phyloP scores from a whole-genome alignment of 1,140 invertebrate species.

The Neocloeon triangulifer region DNA sequence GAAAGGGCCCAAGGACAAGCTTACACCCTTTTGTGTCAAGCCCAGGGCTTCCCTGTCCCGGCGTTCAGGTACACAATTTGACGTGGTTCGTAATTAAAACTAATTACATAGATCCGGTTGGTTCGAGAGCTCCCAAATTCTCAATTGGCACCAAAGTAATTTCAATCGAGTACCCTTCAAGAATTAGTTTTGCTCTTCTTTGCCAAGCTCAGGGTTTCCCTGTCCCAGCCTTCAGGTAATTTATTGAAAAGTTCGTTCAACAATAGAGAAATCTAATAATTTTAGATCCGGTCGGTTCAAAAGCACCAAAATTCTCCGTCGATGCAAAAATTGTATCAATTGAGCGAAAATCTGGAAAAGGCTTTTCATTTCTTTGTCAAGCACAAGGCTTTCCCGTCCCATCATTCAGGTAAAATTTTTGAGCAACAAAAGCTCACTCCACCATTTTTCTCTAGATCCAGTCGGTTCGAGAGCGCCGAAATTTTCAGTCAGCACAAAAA shows the following conservation, averaged over 20 bases:
- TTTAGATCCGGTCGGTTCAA: slow-evolving; percentile 37
- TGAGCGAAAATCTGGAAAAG: slow-evolving; percentile 23
- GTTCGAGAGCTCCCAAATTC: slow-evolving; percentile 39
- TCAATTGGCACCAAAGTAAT: slow-evolving; percentile 42
- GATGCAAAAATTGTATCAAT: slow-evolving; percentile 42
- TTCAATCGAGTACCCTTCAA: slow-evolving; percentile 26
- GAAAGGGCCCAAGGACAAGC: slow-evolving; percentile 23
- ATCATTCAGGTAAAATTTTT: slow-evolving; percentile 5
- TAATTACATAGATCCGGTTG: slow-evolving; percentile 32
- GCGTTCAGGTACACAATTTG: slow-evolving; percentile 11
- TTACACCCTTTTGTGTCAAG: slow-evolving; percentile 48
- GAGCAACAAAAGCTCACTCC: no score
- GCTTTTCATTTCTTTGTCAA: slow-evolving; percentile 36
- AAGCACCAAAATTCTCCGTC: slow-evolving; percentile 39
- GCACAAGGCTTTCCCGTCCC: slow-evolving; percentile 36
- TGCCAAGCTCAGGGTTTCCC: slow-evolving; percentile 40
- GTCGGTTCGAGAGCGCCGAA: not conserved
- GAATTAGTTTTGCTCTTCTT: slow-evolving; percentile 35
- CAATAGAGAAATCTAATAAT: no score
- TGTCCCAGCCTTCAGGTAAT: slow-evolving; percentile 13
- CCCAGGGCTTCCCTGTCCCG: slow-evolving; percentile 25
- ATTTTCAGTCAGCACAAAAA: not conserved
- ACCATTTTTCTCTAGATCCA: no score
- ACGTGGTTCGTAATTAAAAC: not conserved
- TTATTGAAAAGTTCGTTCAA: not conserved